Evolutionary conservation across 2,797 vertebrate species (phyloP), one percentile per base, ranked within the genome.

Genomic region (Syngnathus rostellatus): DNA sequence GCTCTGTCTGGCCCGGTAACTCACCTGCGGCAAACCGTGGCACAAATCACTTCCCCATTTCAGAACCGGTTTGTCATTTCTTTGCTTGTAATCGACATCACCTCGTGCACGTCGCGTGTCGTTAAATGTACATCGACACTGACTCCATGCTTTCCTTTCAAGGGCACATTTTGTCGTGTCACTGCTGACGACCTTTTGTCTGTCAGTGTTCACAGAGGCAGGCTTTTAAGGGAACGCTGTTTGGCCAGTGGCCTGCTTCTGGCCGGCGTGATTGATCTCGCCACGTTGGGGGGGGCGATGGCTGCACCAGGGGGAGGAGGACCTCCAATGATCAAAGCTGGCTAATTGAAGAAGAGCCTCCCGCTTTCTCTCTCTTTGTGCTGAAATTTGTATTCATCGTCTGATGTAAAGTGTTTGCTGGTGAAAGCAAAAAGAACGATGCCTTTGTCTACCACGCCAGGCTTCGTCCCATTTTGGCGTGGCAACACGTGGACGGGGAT

Each of bases 1-100:
- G 67, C 88, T 86, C 74, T 92, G 90, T 45, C 81, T 89, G 70
- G 88, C 86, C 76, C 93, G 90, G 67, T 95, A 97, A 48, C 90
- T 92, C 1, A 96, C 86, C 94, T 97, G 77, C 51, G 81, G 71
- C n/a, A 72, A 80, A 79, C 39, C 79, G 7, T 70, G 68, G 68
- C 45, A 81, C 25, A 67, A 68, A 75, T 74, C 6, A 62, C 31
- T 31, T 25, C 25, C 25, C 25, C 25, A 25, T 25, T 25, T 31
- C 31, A 31, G 31, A 31, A 31, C 31, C 31, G 31, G 31, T 31
- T 31, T 31, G 31, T 31, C 31, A 31, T 31, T 31, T 31, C 31
- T 4, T 31, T 31, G 31, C 31, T 31, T 31, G 31, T 31, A 31
- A 31, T 31, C 3, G 31, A 31, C 31, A 4, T 31, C 31, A 31